These are phyloP conservation scores for Catharus bicknelli DNA, from an alignment of 2,113 vertebrate species.

Conservation along the genomic window DNA sequence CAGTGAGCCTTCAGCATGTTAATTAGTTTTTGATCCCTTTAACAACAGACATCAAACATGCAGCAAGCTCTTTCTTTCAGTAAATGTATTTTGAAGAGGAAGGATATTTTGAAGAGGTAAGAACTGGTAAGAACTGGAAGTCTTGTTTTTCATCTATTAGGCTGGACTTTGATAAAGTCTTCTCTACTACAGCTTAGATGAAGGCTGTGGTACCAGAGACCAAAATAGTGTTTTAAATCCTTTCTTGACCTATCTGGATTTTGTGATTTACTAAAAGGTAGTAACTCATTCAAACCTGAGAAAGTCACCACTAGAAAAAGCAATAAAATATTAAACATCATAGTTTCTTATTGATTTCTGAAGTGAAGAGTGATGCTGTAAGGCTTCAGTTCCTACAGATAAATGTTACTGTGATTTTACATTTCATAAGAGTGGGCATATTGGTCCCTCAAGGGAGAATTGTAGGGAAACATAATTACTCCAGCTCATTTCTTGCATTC, in stretches of 20 bases:
- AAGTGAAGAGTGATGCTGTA: background rate
- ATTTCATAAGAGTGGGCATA: conserved; percentile 20
- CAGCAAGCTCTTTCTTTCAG: background rate
- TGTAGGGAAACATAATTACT: conserved; percentile 26
- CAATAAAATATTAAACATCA: conserved; percentile 33
- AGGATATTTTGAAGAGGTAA: background rate
- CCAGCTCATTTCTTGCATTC: background rate
- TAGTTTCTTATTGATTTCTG: conserved; percentile 21
- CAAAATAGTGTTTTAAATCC: background rate
- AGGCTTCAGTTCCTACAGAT: conserved; percentile 19
- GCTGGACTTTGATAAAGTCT: background rate
- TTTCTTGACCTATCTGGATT: conserved; percentile 1
- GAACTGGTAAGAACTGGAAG: background rate
- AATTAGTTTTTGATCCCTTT: conserved; percentile 7
- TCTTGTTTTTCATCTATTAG: background rate
- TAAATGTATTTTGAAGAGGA: background rate
- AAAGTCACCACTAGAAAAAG: conserved; percentile 4
- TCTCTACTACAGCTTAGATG: background rate
- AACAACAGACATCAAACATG: background rate
- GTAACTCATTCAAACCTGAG: background rate
- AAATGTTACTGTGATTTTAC: conserved; percentile 37
- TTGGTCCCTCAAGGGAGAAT: conserved; percentile 4
- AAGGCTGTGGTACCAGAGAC: background rate
- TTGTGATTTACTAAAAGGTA: conserved; percentile 15
- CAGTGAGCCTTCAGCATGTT: background rate